Conservation (phyloP, 1,140 invertebrate genomes). For the Micrasema minimum region DNA sequence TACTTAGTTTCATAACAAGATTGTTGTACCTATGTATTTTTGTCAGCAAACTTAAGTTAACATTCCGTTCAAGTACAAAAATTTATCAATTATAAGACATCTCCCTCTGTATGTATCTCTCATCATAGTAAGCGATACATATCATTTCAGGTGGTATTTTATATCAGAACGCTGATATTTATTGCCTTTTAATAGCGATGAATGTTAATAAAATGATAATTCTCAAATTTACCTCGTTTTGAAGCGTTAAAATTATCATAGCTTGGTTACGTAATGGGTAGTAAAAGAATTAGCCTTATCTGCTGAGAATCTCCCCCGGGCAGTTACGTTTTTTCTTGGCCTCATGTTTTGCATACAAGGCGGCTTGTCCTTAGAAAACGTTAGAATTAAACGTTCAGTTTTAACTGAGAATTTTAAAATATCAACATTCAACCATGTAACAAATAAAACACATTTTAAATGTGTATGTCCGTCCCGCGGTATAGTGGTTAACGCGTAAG, state of each 20-base stretch:
- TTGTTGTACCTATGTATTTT: too few species aligned
- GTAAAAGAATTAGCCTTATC: slow-evolving; percentile 40
- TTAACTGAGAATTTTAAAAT: too few species aligned
- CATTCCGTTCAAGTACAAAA: too few species aligned
- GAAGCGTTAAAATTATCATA: slow-evolving; percentile 42
- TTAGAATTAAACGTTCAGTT: too few species aligned
- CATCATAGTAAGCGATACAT: slow-evolving; percentile 16
- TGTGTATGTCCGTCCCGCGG: too few species aligned
- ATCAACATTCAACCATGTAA: too few species aligned
- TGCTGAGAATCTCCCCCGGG: slow-evolving; percentile 25
- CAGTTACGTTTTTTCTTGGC: slow-evolving; percentile 22
- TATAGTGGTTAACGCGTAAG: too few species aligned
- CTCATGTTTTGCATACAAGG: slow-evolving; percentile 30
- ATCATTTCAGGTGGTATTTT: slow-evolving; percentile 18
- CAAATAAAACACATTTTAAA: too few species aligned
- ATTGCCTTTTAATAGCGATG: slow-evolving; percentile 33
- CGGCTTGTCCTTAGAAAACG: background rate
- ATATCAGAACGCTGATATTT: slow-evolving; percentile 13
- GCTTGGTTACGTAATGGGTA: slow-evolving; percentile 32
- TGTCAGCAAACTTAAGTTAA: too few species aligned
- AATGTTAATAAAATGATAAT: slow-evolving; percentile 38
- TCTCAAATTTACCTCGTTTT: slow-evolving; percentile 36
- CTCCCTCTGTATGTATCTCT: slow-evolving; percentile 5
- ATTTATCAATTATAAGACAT: slow-evolving; percentile 17
- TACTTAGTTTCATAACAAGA: too few species aligned